Base-by-base conservation (phyloP, 2,888 invertebrate genomes). In the Athalia circularis region DNA sequence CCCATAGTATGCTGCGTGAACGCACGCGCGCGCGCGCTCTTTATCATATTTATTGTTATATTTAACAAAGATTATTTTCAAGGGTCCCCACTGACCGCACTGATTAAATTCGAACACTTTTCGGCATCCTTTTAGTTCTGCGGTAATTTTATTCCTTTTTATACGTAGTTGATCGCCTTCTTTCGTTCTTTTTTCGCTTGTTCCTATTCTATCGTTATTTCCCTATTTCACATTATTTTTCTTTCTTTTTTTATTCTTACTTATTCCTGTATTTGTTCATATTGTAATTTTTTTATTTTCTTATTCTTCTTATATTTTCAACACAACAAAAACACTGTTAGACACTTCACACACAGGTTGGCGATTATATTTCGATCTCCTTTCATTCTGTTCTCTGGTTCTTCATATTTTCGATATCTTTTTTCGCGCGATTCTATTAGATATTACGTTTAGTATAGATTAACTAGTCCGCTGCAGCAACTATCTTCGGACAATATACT, bases 31-130 rank as follows among this genome's bases (percentile, higher is more conserved):
- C 64, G 7, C 43, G 64, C 4, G 3, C 47, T 65, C 13, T 45
- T 48, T 65, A 48, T 48, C 48, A 65, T n/a, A 65, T 43, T 7
- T 61, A 65, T 48, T 48, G 65, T 65, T 65, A 65, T 48, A 65
- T 65, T 65, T 29, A 68, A 68, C 68, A 50, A 68, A 54, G 68
- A 54, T 68, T 68, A 3, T 43, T 9, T 64, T 8, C 8, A 72
- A 57, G 13, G 57, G 13, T 59, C 59, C 57, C 72, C 59, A 13
- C 72, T 59, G 77, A 72, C 61, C 54, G 64, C 50, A 75, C 72
- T 75, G 67, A 68, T 77, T 81, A 68, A 76, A 76, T 79, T 80
- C 81, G 82, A 83, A 83, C 82, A 83, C 82, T 82, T 82, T 83
- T 83, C 82, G 82, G 82, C 83, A 83, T 81, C 82, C 81, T 81